Evolutionary conservation across 1,140 invertebrate species (phyloP).

Genomic region (Drosophila punjabiensis): DNA sequence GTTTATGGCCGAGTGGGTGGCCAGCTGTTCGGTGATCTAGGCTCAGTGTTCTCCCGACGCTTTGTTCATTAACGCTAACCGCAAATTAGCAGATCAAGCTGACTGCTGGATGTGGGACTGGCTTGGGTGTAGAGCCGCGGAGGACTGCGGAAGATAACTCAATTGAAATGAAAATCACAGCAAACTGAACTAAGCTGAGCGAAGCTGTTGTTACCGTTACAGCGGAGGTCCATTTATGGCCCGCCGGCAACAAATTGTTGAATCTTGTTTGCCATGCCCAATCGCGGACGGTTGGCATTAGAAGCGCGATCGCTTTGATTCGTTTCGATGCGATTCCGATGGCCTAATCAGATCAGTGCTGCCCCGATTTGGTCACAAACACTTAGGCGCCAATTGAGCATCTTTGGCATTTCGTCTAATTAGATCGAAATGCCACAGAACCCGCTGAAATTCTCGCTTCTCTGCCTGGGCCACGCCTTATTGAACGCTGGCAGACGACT

Average conservation of each 20-base stretch:
- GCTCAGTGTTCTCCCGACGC: slow-evolving; percentile 8
- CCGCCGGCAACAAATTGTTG: slow-evolving; percentile 66
- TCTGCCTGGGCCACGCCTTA: slow-evolving; percentile 41
- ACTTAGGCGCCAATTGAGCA: slow-evolving; percentile 82
- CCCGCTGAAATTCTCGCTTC: slow-evolving; percentile 56
- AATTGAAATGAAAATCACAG: slow-evolving; percentile 81
- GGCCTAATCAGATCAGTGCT: slow-evolving; percentile 62
- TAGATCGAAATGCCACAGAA: slow-evolving; percentile 65
- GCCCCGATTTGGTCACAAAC: slow-evolving; percentile 75
- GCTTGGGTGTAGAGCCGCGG: background rate
- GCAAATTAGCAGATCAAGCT: slow-evolving; percentile 60
- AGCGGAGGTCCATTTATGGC: slow-evolving; percentile 53
- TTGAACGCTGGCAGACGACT: slow-evolving; percentile 6
- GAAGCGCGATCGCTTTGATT: slow-evolving; percentile 46
- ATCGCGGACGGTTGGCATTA: slow-evolving; percentile 55
- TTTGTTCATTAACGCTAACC: slow-evolving; percentile 70
- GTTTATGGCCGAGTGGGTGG: slow-evolving; percentile 74
- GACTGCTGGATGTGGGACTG: background rate
- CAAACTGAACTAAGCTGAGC: slow-evolving; percentile 21
- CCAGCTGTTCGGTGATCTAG: slow-evolving; percentile 37
- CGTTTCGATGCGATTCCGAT: slow-evolving; percentile 12
- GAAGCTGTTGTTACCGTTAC: slow-evolving; percentile 53
- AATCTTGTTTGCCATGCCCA: slow-evolving; percentile 55
- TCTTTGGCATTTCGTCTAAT: slow-evolving; percentile 82
- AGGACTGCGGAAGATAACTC: slow-evolving; percentile 66